Evolutionary conservation across 2,113 vertebrate species (phyloP), one percentile per base, ranked within the genome.

Genomic region (Cyprinodon variegatus): DNA sequence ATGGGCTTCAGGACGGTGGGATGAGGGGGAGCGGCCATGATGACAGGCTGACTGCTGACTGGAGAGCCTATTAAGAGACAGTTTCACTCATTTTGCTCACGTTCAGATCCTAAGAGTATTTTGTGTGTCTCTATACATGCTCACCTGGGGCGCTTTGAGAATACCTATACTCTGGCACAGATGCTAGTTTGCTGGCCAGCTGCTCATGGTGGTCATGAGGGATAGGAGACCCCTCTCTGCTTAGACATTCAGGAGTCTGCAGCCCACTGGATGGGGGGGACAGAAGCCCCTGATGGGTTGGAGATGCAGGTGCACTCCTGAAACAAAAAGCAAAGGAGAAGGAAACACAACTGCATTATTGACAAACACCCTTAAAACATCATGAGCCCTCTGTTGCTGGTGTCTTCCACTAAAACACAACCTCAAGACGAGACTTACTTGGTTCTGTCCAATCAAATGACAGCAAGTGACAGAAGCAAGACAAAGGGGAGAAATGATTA

Each of bases 101-200:
- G 4, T 65, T 37, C 36, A 6, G 7, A 1, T 48, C 12, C 68
- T 36, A 22, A 5, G 0, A 3, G 12, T n/a, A 22, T 11, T 45
- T 39, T 67, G 37, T 9, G 11, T 59, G 15, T 7, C 13, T 8
- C 4, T 39, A 15, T 22, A 4, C 12, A 4, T 11, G 83, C 94
- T 95, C 87, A 99, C 98, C 98, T 53, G 98, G 98, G 3, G 98
- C 98, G 0, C 98, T 99, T 83, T 99, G 98, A 59, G 98, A 95
- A 92, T 98, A 99, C 61, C 98, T 95, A 63, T 97, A 98, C 92
- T 99, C 98, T 0, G 97, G 96, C 67, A 98, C 97, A 3, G 98
- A 96, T 3, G 97, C 95, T 82, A 98, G 86, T 84, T 99, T 98
- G 72, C 77, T 78, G 4, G 77, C 90, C 95, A 96, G 87, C 95